Base-by-base conservation (phyloP, 2,797 vertebrate genomes). In the Rhinophrynus dorsalis region DNA sequence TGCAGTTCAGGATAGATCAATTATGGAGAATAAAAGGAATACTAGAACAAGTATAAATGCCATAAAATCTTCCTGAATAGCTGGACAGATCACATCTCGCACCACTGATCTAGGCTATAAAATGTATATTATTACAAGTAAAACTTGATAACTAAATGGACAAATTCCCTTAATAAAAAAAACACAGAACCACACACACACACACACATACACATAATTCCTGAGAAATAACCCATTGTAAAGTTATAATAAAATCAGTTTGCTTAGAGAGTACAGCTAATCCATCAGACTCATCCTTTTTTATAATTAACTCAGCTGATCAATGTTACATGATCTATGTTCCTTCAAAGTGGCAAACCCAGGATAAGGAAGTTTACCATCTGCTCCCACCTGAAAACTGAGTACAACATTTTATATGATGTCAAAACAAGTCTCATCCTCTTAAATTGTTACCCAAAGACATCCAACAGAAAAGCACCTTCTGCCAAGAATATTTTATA, bases 301-400 rank as follows among this genome's bases (percentile, higher is more conserved):
- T 73, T 66, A 73, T 73, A 73, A 73, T 73, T 73, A 73, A 73
- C 69, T 73, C 54, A 73, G 69, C 54, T 73, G 69, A 73, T 73
- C 69, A 73, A 73, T 73, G 66, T 73, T 66, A 59, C 58, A 66
- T 73, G 69, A 73, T 73, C 45, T 65, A 73, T 73, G 54, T 60
- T 51, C 69, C 51, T 59, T 73, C 69, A 73, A 54, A 65, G 62
- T 66, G 44, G 62, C 69, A 66, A 65, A 58, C 48, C 27, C 61
- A 29, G 17, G 55, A 44, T 52, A 40, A 73, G 54, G 62, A 66
- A 73, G 54, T 66, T 35, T 60, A 62, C 69, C 69, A 73, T 73
- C 69, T 73, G 69, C 54, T 65, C 13, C 52, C 20, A 65, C 60
- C 60, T 65, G 52, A 32, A 58, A 56, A 35, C 30, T 45, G 17